A percentile compares a stretch with the other conserved stretches of the same genome.
These are phyloP conservation scores for Pangasius larnaudii DNA, from an alignment of 2,797 vertebrate species.

Conservation along the genomic window DNA sequence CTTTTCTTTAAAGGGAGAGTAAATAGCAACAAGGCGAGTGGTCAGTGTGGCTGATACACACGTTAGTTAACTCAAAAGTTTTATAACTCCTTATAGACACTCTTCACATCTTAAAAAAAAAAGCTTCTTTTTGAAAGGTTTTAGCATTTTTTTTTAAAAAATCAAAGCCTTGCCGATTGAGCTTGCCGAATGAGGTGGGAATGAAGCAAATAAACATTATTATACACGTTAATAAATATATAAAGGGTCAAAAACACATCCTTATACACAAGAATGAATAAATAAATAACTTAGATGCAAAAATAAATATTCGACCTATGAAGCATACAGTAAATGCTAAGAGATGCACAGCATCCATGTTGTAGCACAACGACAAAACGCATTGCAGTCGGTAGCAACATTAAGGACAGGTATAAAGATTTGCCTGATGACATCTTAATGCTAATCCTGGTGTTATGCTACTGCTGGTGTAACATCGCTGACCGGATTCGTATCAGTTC, in stretches of 20 bases:
- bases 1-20: conserved; percentile 48
- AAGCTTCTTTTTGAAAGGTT: not conserved
- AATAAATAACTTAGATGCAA: conserved; percentile 83
- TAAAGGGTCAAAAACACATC: conserved; percentile 66
- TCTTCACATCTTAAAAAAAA: conserved; percentile 15
- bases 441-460: not conserved
- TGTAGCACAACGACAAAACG: conserved; percentile 64
- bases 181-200: conserved; percentile 21
- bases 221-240: conserved; percentile 77
- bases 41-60: conserved; percentile 37
- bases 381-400: conserved; percentile 41
- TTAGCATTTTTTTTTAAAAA: not conserved
- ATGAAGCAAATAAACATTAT: conserved; percentile 37
- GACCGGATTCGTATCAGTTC: not conserved
- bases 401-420: not conserved
- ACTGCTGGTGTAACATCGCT: conserved; percentile 16
- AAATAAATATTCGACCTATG: conserved; percentile 82
- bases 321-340: conserved; percentile 76
- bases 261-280: conserved; percentile 79
- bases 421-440: not conserved
- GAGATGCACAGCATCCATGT: conserved; percentile 82
- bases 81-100: not conserved
- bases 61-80: not conserved
- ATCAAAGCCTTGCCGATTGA: not conserved
- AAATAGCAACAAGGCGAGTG: conserved; percentile 36